Base-by-base conservation (phyloP, 2,113 vertebrate species). In the Xenus cinereus region DNA sequence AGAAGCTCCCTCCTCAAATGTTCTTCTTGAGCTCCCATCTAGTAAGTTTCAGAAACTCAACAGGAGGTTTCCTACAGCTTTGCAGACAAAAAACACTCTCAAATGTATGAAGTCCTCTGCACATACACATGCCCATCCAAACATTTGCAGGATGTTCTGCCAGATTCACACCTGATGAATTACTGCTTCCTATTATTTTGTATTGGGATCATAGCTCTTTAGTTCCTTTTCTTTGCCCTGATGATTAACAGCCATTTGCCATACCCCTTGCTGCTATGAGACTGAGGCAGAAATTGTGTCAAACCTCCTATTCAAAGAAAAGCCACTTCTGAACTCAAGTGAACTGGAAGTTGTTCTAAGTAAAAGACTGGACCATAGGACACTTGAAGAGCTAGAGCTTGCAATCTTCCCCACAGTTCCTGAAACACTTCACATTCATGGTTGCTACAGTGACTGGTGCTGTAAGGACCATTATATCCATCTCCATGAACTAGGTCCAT, bases 241-340 rank as follows among this genome's bases (percentile, higher is more conserved):
- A 72, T 89, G 80, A 90, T 86, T 89, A 93, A 81, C 37, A 93
- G 48, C 28, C 64, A 63, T 88, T 95, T 97, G 45, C 56, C 62
- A 57, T 3, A 4, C 50, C 77, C 43, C 41, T 91, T 75, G 45
- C 37, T 92, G 73, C 74, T 74, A 46, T 54, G 37, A 89, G 62
- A 90, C 32, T 64, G 57, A 75, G 81, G 68, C 15, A 76, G 67
- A 94, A 95, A 93, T 89, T 79, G 37, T 81, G 79, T 26, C 74
- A 84, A 95, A 89, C 13, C n/a, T 60, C 10, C 39, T 92, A 24
- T 28, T 62, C 30, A 69, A 23, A 9, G 35, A 92, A 89, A 63
- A 87, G 60, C 26, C 72, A 50, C 53, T 92, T 92, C n/a, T 91
- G 80, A 94, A 86, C 68, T 77, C 27, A 1, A 11, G 32, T 39